Conservation (phyloP, 2,113 vertebrate species). For the Albula goreensis region DNA sequence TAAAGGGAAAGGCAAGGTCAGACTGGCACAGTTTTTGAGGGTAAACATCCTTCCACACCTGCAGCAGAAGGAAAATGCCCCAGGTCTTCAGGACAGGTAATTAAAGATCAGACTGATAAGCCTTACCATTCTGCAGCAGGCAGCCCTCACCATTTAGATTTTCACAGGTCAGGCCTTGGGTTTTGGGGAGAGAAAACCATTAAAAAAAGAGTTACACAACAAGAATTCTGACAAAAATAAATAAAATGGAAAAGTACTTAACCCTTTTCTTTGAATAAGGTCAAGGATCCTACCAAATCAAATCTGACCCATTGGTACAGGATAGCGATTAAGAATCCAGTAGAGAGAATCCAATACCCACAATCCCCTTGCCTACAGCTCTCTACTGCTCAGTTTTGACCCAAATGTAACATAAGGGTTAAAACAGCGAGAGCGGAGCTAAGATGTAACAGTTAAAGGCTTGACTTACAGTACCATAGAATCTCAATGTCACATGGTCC, state of each 20-base stretch:
- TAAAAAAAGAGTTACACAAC: background rate
- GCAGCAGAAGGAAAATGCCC: background rate
- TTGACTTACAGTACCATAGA: background rate
- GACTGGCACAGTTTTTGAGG: background rate
- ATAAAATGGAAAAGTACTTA: background rate
- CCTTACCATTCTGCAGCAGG: background rate
- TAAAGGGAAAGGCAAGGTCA: background rate
- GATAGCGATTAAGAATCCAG: too few species aligned
- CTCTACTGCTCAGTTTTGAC: too few species aligned
- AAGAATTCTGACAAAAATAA: background rate
- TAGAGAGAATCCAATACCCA: too few species aligned
- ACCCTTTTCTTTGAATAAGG: background rate
- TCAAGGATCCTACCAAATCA: too few species aligned
- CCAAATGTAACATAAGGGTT: too few species aligned
- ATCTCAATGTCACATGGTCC: background rate
- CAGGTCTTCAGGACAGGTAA: background rate
- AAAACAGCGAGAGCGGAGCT: background rate
- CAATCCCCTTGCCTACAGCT: too few species aligned
- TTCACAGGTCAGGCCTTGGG: background rate
- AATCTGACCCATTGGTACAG: too few species aligned
- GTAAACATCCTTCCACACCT: background rate
- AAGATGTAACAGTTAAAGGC: background rate
- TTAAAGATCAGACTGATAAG: background rate
- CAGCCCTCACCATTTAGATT: background rate
- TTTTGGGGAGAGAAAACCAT: background rate